Evolutionary conservation across 2,888 invertebrate species (phyloP), one percentile per base, ranked within the genome.

Genomic region (Eupeodes luniger): DNA sequence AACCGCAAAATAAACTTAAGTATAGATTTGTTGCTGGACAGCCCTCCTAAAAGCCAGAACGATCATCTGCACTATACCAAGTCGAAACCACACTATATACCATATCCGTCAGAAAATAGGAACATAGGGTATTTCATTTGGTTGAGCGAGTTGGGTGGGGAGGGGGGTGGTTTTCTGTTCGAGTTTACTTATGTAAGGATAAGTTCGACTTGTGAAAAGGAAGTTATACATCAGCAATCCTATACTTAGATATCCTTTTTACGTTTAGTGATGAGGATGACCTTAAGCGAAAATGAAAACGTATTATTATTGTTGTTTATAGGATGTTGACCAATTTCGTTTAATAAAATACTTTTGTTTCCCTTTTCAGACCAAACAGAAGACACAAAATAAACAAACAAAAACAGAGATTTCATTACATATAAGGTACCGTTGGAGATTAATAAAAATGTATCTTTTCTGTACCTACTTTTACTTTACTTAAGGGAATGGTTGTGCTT

Each of bases 251-350:
- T 75, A 79, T 83, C 86, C 75, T 49, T 82, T 87, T 83, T 80
- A 40, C 47, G 34, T 57, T 14, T 40, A 7, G 40, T 40, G 27
- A 12, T 62, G 44, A 19, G 69, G 81, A 77, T 77, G 76, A 36
- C 74, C 72, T 61, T 67, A 64, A 70, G 55, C 77, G 19, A 74
- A 27, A 86, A 87, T 84, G 80, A 77, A 80, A 87, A 80, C 51
- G 47, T 77, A 87, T 81, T 83, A 80, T 84, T 66, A 87, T 87
- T 87, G 87, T 84, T 87, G 72, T 80, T 87, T 87, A 87, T 87
- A 87, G 83, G 16, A 87, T 62, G 72, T 62, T 80, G 83, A 70
- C 72, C 66, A 59, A 62, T 81, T 76, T 27, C 5, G 19, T 44
- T 62, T 5, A 12, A 19, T 40, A 34, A 40, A 70, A 81, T 40